Conservation (phyloP, 2,888 invertebrate genomes). For the Selenia dentaria region DNA sequence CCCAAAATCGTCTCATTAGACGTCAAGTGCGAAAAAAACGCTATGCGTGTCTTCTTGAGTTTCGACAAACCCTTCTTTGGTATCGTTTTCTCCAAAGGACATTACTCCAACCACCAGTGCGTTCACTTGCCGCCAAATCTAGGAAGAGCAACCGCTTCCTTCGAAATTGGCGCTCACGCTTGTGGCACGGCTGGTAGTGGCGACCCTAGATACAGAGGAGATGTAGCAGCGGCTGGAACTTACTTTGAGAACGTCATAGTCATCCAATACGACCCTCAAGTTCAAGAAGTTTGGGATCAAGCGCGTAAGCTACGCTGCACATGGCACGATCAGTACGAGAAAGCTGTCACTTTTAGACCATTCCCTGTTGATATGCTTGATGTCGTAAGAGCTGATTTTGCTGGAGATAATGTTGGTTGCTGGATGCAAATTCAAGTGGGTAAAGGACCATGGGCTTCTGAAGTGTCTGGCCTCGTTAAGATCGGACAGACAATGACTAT, state of each 20-base stretch:
- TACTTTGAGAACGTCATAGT: conserved; percentile 97
- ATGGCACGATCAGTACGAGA: conserved; percentile 98
- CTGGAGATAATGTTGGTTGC: conserved; percentile 97
- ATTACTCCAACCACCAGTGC: conserved; percentile 96
- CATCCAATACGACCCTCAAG: conserved; percentile 96
- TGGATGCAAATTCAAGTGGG: conserved; percentile 99
- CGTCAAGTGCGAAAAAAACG: conserved; percentile 96
- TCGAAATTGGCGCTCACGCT: conserved; percentile 95
- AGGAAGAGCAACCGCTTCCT: conserved; percentile 93
- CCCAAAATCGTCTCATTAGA: conserved; percentile 96
- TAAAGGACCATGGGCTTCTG: conserved; percentile 97
- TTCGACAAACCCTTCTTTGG: conserved; percentile 98
- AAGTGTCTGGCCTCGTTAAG: conserved; percentile 96
- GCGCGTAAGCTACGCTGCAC: conserved; percentile 96
- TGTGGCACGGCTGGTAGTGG: conserved; percentile 97
- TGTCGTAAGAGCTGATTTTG: conserved; percentile 97
- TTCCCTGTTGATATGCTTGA: conserved; percentile 98
- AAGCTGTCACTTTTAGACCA: conserved; percentile 96
- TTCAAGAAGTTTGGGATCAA: conserved; percentile 98
- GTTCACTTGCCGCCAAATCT: conserved; percentile 95
- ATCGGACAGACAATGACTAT: conserved; percentile 99
- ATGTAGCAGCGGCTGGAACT: conserved; percentile 95
- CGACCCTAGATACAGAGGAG: conserved; percentile 95
- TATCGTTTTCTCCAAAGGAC: conserved; percentile 97
- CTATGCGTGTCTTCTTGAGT: conserved; percentile 97